A percentile compares a stretch with the other conserved stretches of the same genome.
Conservation (phyloP, 2,797 vertebrate genomes). For the Hirundo rustica region DNA sequence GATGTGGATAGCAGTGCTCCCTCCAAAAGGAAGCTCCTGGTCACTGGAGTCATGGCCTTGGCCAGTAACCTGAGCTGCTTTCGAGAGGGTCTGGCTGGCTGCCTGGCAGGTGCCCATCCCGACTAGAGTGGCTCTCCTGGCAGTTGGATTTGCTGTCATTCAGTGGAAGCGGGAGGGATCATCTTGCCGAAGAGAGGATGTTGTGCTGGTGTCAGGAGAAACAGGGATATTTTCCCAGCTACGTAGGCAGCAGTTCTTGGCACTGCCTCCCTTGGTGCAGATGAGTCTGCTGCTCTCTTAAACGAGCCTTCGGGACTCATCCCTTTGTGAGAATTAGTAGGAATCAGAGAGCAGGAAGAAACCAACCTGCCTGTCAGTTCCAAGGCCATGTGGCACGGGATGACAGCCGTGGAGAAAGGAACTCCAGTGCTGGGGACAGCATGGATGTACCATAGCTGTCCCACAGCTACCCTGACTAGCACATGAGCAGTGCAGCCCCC, state of each 20-base stretch:
- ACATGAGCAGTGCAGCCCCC: background rate
- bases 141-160: background rate
- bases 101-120: background rate
- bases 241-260: background rate
- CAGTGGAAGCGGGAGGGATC: background rate
- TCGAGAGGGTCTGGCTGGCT: background rate
- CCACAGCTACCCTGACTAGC: background rate
- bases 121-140: background rate
- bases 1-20: background rate
- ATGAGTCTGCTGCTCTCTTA: background rate
- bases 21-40: background rate
- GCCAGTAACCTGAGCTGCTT: background rate
- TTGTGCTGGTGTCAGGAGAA: background rate
- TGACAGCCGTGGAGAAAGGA: background rate
- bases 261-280: background rate
- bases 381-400: fast-evolving
- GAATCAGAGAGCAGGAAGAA: background rate
- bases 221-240: background rate
- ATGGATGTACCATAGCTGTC: background rate
- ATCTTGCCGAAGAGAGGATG: background rate
- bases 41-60: fast-evolving
- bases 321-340: background rate
- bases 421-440: background rate
- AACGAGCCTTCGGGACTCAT: background rate
- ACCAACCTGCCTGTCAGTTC: background rate